Conservation (phyloP, 1,140 invertebrate species). For the Caenorhabditis inopinata region DNA sequence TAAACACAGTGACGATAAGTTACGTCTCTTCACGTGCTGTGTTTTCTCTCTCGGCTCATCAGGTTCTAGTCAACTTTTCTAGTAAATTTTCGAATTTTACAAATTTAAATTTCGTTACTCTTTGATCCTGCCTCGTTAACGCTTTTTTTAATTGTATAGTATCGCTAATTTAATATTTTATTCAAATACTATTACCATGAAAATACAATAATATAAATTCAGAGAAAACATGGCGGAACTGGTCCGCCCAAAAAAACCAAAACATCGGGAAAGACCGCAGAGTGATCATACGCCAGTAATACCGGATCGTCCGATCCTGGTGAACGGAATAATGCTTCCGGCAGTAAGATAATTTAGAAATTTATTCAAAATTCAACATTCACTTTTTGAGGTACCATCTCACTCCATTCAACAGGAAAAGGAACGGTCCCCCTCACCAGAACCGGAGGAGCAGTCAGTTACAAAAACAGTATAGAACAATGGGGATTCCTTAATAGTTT, state of each 20-base stretch:
- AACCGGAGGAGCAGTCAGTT: conserved; percentile 37
- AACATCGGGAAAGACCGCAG: background rate
- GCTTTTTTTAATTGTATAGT: too few relatives aligned
- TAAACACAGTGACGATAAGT: background rate
- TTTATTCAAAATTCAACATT: too few relatives aligned
- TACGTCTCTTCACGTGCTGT: conserved; percentile 4
- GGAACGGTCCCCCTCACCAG: background rate
- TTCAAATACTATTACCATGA: too few relatives aligned
- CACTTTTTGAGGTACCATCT: background rate
- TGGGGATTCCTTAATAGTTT: background rate
- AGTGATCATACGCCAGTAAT: background rate
- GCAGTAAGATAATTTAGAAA: background rate
- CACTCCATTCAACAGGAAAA: background rate
- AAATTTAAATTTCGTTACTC: too few relatives aligned
- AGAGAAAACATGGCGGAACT: conserved; percentile 20
- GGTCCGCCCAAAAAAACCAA: conserved; percentile 31
- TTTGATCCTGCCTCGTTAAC: too few relatives aligned
- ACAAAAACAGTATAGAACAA: background rate
- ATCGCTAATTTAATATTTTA: too few relatives aligned
- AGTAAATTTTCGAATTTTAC: too few relatives aligned
- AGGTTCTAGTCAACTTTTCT: background rate
- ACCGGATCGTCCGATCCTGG: background rate
- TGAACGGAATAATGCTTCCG: conserved; percentile 16
- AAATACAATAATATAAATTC: background rate
- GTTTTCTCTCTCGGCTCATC: conserved; percentile 18